Conservation (phyloP, 2,797 vertebrate genomes). For the Cuniculus paca region DNA sequence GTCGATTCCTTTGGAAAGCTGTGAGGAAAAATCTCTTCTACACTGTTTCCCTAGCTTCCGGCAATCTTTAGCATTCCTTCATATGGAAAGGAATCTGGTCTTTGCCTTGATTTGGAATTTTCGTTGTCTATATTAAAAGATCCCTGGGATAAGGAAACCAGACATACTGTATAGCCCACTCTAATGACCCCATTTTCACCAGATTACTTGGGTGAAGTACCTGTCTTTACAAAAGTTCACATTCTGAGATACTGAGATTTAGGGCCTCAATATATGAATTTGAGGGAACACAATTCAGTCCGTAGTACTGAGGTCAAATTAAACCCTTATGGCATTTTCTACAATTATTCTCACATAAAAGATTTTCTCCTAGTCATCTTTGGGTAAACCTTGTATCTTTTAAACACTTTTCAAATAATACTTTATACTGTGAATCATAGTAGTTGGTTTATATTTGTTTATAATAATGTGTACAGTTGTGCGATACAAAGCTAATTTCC, state of each 20-base stretch:
- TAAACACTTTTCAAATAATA: not conserved
- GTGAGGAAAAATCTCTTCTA: not conserved
- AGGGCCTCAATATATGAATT: not conserved
- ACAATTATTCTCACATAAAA: not conserved
- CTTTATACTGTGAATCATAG: not conserved
- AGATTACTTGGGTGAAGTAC: not conserved
- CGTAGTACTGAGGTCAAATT: not conserved
- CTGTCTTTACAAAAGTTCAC: not conserved
- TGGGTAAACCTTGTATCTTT: not conserved
- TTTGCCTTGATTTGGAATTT: not conserved
- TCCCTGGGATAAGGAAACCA: not conserved
- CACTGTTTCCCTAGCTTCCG: not conserved
- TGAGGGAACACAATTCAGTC: not conserved
- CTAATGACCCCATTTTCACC: not conserved
- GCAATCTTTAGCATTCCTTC: not conserved
- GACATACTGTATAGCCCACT: not conserved
- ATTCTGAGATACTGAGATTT: not conserved
- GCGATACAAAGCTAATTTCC: not conserved
- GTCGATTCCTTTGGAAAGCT: not conserved
- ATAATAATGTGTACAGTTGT: not conserved
- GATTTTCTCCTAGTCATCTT: not conserved
- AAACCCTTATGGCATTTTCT: not conserved
- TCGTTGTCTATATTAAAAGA: not conserved
- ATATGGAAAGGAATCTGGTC: not conserved
- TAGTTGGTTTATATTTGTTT: not conserved